Evolutionary conservation across 2,113 vertebrate species (phyloP).

Genomic region (Dascyllus trimaculatus): DNA sequence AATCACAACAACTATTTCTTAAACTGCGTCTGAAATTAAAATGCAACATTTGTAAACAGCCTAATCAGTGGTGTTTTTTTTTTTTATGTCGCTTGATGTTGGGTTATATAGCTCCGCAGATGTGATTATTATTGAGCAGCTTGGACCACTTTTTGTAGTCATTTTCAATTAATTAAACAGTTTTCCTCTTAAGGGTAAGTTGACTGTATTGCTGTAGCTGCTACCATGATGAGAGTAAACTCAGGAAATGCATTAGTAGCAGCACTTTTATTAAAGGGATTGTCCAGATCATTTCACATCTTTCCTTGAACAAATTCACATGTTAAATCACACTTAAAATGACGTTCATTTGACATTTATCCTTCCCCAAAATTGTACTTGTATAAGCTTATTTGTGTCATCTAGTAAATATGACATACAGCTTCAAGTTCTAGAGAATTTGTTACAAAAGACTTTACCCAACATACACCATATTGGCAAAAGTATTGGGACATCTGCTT

Average conservation of each 20-base stretch:
- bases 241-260: not conserved
- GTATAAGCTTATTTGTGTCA: no score
- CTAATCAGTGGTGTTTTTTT: not conserved
- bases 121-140: conserved; percentile 19
- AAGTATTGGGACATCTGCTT: no score
- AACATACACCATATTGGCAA: no score
- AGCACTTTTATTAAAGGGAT: not conserved
- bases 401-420: no score
- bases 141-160: conserved; percentile 6
- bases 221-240: not conserved
- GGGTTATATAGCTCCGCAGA: conserved; percentile 29
- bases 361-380: no score
- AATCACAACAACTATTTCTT: conserved; percentile 2
- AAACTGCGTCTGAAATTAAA: conserved; percentile 10
- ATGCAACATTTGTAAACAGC: not conserved
- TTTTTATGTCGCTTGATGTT: not conserved
- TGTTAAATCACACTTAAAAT: no score
- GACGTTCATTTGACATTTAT: no score
- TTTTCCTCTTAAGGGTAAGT: conserved; percentile 7
- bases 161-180: conserved; percentile 19
- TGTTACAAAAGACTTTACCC: no score
- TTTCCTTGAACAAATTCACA: not conserved
- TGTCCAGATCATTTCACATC: not conserved
- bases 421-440: no score
- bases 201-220: not conserved